A percentile compares a stretch with the other conserved stretches of the same genome.
Conservation (phyloP, 2,888 invertebrate species). For the Leptopilina drosophilae region DNA sequence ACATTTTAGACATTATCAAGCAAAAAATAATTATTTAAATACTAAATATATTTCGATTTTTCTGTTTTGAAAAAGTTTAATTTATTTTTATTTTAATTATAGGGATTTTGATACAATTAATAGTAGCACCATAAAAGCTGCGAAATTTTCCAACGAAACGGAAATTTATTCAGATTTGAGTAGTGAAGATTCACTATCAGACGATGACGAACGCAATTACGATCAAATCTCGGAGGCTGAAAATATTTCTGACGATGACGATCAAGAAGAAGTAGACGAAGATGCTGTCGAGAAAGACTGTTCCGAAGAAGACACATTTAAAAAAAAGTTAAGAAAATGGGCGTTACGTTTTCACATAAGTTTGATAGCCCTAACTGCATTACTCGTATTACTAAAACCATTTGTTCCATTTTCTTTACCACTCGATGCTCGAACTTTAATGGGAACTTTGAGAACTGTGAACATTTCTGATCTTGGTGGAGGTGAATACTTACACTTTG, state of each 20-base stretch:
- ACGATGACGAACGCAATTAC: neutral
- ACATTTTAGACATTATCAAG: too few relatives aligned
- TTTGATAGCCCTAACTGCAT: neutral
- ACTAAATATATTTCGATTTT: neutral
- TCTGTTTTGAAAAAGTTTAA: neutral
- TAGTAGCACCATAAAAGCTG: neutral
- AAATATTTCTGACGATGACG: neutral
- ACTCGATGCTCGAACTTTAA: neutral
- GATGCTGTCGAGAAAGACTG: neutral
- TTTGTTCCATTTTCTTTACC: neutral
- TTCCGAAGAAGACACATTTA: neutral
- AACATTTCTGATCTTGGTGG: neutral
- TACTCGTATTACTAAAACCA: neutral
- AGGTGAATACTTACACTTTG: too few relatives aligned
- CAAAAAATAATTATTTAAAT: neutral
- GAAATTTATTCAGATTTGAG: neutral
- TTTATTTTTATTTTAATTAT: neutral
- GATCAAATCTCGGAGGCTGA: neutral
- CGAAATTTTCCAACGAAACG: neutral
- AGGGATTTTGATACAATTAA: neutral
- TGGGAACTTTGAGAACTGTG: neutral
- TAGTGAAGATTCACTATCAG: neutral
- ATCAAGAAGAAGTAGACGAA: neutral
- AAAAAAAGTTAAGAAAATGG: neutral
- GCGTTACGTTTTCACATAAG: neutral